These are phyloP conservation scores for Sericinus montela DNA, from an alignment of 2,888 invertebrate genomes.

Conservation along the genomic window DNA sequence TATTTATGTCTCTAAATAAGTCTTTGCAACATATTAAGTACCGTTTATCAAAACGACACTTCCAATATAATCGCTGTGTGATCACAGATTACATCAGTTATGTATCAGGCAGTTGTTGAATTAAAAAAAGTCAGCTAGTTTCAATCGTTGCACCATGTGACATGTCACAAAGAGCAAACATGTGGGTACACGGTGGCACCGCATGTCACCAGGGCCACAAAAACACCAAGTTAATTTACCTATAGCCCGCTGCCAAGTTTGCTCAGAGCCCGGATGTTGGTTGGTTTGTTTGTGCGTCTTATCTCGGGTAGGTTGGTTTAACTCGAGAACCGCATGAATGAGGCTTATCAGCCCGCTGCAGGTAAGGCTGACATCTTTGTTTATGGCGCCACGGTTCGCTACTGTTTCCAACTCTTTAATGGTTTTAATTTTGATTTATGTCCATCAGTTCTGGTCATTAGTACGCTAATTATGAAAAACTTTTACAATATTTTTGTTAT, in stretches of 20 bases:
- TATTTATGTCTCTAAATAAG: too few species aligned
- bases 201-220: slow-evolving; percentile 41
- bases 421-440: slow-evolving; percentile 15
- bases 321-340: slow-evolving; percentile 44
- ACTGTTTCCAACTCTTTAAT: slow-evolving; percentile 45
- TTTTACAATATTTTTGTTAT: too few species aligned
- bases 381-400: slow-evolving; percentile 49
- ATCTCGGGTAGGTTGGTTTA: slow-evolving; percentile 41
- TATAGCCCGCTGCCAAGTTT: slow-evolving; percentile 35
- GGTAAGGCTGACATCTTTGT: slow-evolving; percentile 50
- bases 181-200: slow-evolving; percentile 35
- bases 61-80: too few species aligned
- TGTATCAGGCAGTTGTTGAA: too few species aligned
- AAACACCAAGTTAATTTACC: slow-evolving; percentile 35
- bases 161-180: slow-evolving; percentile 11
- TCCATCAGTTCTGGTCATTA: slow-evolving; percentile 1
- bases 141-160: neutral
- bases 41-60: too few species aligned
- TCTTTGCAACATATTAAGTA: neutral
- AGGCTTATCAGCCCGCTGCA: slow-evolving; percentile 51
- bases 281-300: slow-evolving; percentile 52
- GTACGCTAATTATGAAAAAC: too few species aligned
- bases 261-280: slow-evolving; percentile 58
- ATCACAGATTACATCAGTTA: too few species aligned
- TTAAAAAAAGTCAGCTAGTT: neutral